Evolutionary conservation across 2,797 vertebrate species (phyloP).

Genomic region (Moxostoma hubbsi): DNA sequence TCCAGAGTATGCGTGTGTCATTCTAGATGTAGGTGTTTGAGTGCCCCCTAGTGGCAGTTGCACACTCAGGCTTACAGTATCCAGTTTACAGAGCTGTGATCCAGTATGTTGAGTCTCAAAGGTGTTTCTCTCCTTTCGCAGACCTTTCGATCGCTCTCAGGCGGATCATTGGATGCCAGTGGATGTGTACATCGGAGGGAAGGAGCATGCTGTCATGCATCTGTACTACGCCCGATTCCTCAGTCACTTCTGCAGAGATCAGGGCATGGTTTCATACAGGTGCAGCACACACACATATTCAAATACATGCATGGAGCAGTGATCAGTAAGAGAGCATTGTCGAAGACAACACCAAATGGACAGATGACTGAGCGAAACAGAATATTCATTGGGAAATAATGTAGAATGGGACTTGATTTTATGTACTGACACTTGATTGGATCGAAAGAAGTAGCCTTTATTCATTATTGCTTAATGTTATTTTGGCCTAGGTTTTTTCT

Average conservation of each 20-base stretch:
- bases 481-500: no score
- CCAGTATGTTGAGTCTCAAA: neutral
- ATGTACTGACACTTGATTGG: no score
- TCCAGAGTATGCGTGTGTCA: neutral
- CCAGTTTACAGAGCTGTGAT: neutral
- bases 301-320: neutral
- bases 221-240: conserved; percentile 96
- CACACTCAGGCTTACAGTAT: neutral
- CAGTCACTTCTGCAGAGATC: conserved; percentile 90
- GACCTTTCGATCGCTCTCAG: conserved; percentile 82
- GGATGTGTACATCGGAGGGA: conserved; percentile 94
- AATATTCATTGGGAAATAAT: no score
- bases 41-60: conserved; percentile 74
- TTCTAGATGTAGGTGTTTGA: conserved; percentile 5
- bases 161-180: conserved; percentile 95
- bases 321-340: neutral
- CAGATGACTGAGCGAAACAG: no score
- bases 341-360: no score
- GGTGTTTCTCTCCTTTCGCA: conserved; percentile 59
- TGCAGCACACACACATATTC: neutral
- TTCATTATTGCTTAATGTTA: no score
- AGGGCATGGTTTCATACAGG: conserved; percentile 89
- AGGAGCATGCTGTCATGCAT: conserved; percentile 98
- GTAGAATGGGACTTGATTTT: no score
- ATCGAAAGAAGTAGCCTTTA: no score